Evolutionary conservation across 2,888 invertebrate species (phyloP).

Genomic region (Catocala sponsa): DNA sequence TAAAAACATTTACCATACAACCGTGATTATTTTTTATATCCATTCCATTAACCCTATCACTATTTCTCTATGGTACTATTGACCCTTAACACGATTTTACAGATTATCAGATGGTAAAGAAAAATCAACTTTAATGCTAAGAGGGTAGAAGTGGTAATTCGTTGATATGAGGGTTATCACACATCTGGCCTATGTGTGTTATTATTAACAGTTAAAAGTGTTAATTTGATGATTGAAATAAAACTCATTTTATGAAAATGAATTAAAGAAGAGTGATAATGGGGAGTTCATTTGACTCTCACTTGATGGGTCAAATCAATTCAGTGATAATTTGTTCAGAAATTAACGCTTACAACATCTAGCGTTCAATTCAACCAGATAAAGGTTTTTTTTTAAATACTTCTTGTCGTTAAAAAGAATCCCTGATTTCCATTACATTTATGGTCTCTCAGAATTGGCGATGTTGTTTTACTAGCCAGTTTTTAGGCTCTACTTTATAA

Average conservation of each 20-base stretch:
- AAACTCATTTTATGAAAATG: slow-evolving; percentile 6
- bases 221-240: slow-evolving; percentile 16
- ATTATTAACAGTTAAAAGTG: slow-evolving; percentile 33
- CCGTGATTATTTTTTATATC: slow-evolving; percentile 31
- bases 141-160: slow-evolving; percentile 1
- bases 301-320: no score
- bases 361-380: no score
- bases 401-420: no score
- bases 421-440: no score
- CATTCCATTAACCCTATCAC: slow-evolving; percentile 44
- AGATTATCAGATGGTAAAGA: neutral
- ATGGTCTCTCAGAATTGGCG: no score
- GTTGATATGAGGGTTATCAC: slow-evolving; percentile 4
- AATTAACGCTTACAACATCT: no score
- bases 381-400: no score
- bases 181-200: slow-evolving; percentile 33
- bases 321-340: no score
- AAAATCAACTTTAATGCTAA: slow-evolving; percentile 12
- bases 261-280: no score
- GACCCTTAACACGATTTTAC: slow-evolving; percentile 29
- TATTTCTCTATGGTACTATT: slow-evolving; percentile 32
- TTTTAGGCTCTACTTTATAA: no score
- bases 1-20: slow-evolving; percentile 22
- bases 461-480: no score
- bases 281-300: no score